phyloP scores from a whole-genome alignment of 1,140 invertebrate genomes.

The Drosophila mauritiana region DNA sequence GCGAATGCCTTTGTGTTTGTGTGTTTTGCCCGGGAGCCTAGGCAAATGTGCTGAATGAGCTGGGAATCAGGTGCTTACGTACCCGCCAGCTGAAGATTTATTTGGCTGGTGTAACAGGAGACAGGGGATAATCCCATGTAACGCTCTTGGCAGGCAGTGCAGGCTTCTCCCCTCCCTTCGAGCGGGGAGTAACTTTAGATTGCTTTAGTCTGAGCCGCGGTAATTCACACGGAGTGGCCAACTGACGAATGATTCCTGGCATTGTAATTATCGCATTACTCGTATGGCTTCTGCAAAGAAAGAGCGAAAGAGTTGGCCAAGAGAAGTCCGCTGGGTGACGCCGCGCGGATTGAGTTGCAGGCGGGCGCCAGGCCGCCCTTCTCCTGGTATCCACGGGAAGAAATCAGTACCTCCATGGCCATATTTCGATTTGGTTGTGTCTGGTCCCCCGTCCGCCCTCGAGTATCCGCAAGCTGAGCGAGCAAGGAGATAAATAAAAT shows the following conservation, averaged over 20 bases:
- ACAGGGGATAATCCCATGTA: slow-evolving; percentile 27
- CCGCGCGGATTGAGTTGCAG: slow-evolving; percentile 57
- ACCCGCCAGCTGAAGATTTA: slow-evolving; percentile 18
- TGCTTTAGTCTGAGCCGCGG: slow-evolving; percentile 22
- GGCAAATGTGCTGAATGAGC: no score
- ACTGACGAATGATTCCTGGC: slow-evolving; percentile 57
- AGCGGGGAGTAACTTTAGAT: slow-evolving; percentile 25
- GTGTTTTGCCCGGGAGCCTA: no score
- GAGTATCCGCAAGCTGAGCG: slow-evolving; percentile 20
- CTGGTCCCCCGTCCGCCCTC: background rate
- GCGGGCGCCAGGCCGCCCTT: slow-evolving; percentile 40
- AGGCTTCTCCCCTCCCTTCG: background rate
- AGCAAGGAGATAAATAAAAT: slow-evolving; percentile 39
- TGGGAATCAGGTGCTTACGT: no score
- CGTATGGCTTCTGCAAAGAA: slow-evolving; percentile 60
- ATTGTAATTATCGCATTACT: slow-evolving; percentile 79
- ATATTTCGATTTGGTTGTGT: background rate
- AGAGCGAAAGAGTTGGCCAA: background rate
- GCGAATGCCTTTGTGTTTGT: no score
- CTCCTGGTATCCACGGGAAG: background rate
- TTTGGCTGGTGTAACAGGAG: slow-evolving; percentile 42
- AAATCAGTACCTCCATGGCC: background rate
- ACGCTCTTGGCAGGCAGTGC: background rate
- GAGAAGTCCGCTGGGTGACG: slow-evolving; percentile 12
- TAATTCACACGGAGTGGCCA: slow-evolving; percentile 34